These are phyloP conservation scores for Drosophila tsacasi DNA, from an alignment of 1,140 invertebrate genomes.

Conservation along the genomic window DNA sequence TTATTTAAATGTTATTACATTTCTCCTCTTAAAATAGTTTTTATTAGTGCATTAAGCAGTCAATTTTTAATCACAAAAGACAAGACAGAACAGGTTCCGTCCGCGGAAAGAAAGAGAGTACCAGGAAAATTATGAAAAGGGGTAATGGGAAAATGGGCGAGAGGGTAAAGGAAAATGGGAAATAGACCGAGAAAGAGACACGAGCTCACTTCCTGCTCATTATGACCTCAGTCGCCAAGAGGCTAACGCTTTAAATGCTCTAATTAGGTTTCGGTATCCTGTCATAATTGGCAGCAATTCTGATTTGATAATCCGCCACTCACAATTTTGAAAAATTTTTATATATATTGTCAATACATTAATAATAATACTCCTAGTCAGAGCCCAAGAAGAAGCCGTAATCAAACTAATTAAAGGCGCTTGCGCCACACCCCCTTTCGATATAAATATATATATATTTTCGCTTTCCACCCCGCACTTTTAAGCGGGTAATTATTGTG, in stretches of 20 bases:
- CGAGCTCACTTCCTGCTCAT: slow-evolving; percentile 22
- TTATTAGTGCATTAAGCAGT: not conserved
- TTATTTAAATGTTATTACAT: not conserved
- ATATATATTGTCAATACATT: not conserved
- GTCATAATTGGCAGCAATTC: slow-evolving; percentile 22
- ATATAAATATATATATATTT: not conserved
- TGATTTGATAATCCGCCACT: slow-evolving; percentile 26
- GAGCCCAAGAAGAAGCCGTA: not conserved
- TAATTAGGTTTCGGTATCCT: slow-evolving; percentile 53
- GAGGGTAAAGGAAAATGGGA: not conserved
- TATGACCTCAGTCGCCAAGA: slow-evolving; percentile 34
- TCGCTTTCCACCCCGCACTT: not conserved
- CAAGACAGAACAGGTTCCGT: slow-evolving; percentile 18
- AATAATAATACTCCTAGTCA: not conserved
- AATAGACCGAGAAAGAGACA: not conserved
- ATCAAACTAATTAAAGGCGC: slow-evolving; percentile 35
- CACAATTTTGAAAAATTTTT: not conserved
- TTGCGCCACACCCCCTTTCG: not conserved
- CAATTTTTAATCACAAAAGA: slow-evolving; percentile 36
- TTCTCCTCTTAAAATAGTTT: not conserved
- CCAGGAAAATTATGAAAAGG: not conserved
- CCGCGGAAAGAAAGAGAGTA: not conserved
- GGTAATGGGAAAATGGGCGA: not conserved
- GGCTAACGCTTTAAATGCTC: slow-evolving; percentile 69
- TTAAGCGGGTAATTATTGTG: slow-evolving; percentile 28